Evolutionary conservation across 2,888 invertebrate species (phyloP).

Genomic region (Macropis europaea): DNA sequence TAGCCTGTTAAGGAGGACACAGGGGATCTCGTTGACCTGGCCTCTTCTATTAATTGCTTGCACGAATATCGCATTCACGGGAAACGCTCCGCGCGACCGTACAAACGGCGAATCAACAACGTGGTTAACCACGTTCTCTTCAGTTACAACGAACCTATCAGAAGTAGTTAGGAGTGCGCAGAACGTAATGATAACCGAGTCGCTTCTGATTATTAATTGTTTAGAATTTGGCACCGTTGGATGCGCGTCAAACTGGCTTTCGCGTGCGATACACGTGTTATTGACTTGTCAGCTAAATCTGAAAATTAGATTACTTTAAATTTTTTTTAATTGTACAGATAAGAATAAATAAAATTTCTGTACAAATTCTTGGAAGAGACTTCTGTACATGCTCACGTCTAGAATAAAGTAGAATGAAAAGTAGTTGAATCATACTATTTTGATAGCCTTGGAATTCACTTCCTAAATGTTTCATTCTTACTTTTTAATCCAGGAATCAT

Average conservation of each 20-base stretch:
- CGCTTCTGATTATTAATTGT: conserved; percentile 14
- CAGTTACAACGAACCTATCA: conserved; percentile 43
- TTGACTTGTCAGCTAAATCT: no score
- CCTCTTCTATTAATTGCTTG: conserved; percentile 36
- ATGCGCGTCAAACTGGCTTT: background rate
- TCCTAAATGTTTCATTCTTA: no score
- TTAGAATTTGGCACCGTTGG: background rate
- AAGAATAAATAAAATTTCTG: no score
- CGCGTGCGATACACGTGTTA: no score
- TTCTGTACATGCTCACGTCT: no score
- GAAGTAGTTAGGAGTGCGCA: conserved; percentile 27
- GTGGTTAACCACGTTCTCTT: conserved; percentile 35
- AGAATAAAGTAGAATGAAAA: no score
- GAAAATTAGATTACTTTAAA: no score
- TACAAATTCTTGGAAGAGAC: no score
- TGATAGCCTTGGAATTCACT: no score
- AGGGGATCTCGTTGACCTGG: conserved; percentile 9
- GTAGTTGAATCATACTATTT: no score
- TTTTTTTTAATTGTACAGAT: no score
- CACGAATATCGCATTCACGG: conserved; percentile 34
- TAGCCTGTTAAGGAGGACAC: background rate
- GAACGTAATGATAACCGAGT: conserved; percentile 3
- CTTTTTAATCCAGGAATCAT: no score
- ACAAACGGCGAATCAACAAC: conserved; percentile 42
- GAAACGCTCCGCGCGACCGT: background rate